Percentiles rank a stretch among this genome's conserved stretches.
These are phyloP conservation scores for Drosophila nigricruria DNA, from an alignment of 2,888 invertebrate species.

Conservation along the genomic window DNA sequence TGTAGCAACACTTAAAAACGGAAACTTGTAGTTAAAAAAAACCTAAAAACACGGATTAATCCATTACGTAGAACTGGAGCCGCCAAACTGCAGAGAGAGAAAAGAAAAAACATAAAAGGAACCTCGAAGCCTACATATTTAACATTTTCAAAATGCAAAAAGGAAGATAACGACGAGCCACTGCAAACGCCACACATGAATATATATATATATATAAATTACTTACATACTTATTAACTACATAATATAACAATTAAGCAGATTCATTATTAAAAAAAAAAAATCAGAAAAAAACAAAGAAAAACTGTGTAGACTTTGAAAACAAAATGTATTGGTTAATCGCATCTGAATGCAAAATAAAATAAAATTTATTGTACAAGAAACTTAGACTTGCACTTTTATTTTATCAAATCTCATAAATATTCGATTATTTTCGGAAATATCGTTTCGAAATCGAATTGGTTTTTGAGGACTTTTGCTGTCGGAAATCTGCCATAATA, in stretches of 20 bases:
- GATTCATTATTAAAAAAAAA: constrained; percentile 71
- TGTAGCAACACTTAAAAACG: constrained; percentile 75
- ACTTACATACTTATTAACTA: constrained; percentile 76
- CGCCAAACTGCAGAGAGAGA: constrained; percentile 28
- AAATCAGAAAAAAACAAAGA: constrained; percentile 44
- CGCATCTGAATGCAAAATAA: constrained; percentile 76
- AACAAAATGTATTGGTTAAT: constrained; percentile 65
- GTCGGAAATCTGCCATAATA: not conserved
- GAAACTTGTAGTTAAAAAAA: constrained; percentile 66
- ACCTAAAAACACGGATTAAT: constrained; percentile 15
- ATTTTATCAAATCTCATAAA: not conserved
- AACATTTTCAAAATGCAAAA: constrained; percentile 54
- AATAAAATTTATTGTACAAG: constrained; percentile 61
- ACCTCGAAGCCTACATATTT: constrained; percentile 36
- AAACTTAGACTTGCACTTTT: constrained; percentile 2
- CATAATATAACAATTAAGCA: constrained; percentile 68
- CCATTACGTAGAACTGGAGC: constrained; percentile 24
- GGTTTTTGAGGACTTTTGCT: not conserved
- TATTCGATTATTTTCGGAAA: not conserved
- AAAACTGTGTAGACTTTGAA: constrained; percentile 69
- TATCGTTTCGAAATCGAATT: not conserved
- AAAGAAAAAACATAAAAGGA: not conserved
- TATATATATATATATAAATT: constrained; percentile 74
- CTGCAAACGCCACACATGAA: constrained; percentile 60
- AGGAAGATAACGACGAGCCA: constrained; percentile 34